These are phyloP conservation scores for Temnothorax nylanderi DNA, from an alignment of 1,140 invertebrate species.

Conservation along the genomic window DNA sequence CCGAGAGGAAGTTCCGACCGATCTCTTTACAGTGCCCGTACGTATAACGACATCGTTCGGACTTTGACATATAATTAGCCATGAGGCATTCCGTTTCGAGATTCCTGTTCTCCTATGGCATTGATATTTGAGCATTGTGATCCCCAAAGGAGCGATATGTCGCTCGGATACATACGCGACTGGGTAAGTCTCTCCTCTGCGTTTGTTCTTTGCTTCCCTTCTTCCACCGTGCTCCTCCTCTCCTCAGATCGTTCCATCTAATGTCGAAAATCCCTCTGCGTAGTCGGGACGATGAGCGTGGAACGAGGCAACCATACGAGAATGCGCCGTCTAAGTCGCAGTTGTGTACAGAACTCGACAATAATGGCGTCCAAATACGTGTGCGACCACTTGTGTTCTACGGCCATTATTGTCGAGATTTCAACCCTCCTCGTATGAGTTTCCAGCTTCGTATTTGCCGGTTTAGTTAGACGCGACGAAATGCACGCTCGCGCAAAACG, in stretches of 20 bases:
- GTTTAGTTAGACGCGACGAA: constrained; percentile 44
- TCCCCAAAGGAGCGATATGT: constrained; percentile 13
- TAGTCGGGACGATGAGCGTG: constrained; percentile 4
- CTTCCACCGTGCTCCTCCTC: not conserved
- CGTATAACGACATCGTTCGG: constrained; percentile 24
- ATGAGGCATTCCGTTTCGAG: constrained; percentile 6
- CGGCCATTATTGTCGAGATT: constrained; percentile 53
- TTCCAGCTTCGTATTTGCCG: constrained; percentile 47
- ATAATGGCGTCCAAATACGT: constrained; percentile 54
- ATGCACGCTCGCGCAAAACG: constrained; percentile 42
- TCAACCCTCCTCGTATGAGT: constrained; percentile 44
- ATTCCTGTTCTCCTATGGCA: not conserved
- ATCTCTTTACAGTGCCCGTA: not conserved
- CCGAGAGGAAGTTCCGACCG: not conserved
- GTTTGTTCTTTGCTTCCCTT: constrained; percentile 7
- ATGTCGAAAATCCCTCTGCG: constrained; percentile 35
- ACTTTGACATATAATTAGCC: constrained; percentile 49
- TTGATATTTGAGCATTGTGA: not conserved
- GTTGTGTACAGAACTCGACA: constrained; percentile 54
- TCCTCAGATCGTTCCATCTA: not conserved
- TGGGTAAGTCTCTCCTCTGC: not conserved
- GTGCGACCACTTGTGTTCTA: constrained; percentile 40
- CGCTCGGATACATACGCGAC: not conserved
- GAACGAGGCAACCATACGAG: constrained; percentile 37
- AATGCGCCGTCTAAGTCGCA: constrained; percentile 42